These are phyloP conservation scores for Eurytoma adleriae DNA, from an alignment of 2,888 invertebrate species.

Conservation along the genomic window DNA sequence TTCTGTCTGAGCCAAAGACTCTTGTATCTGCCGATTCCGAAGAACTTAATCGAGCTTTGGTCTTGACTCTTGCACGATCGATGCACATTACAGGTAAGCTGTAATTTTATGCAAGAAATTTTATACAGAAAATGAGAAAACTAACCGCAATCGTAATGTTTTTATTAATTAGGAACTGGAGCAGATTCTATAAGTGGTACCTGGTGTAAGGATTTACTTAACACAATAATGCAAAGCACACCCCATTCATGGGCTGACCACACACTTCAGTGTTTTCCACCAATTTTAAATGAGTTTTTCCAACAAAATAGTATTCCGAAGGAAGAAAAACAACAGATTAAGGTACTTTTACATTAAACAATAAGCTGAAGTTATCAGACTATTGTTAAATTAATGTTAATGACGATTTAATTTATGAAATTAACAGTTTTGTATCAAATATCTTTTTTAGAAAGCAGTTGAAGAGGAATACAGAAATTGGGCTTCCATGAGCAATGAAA, in stretches of 20 bases:
- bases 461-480: constrained; percentile 98
- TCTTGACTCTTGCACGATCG: constrained; percentile 93
- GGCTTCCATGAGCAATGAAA: constrained; percentile 98
- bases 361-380: not conserved
- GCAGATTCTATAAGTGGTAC: constrained; percentile 81
- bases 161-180: constrained; percentile 71
- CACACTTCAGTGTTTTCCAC: constrained; percentile 94
- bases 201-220: constrained; percentile 94
- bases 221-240: constrained; percentile 94
- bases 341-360: constrained; percentile 73
- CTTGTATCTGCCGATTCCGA: constrained; percentile 96
- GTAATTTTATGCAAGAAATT: not conserved
- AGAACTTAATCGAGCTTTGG: constrained; percentile 93
- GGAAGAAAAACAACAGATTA: constrained; percentile 93
- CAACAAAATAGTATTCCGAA: constrained; percentile 87
- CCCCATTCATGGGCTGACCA: constrained; percentile 97
- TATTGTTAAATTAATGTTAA: not conserved
- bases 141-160: not conserved
- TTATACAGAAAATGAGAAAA: not conserved
- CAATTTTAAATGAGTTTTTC: constrained; percentile 92
- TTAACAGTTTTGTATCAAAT: not conserved
- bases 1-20: constrained; percentile 92
- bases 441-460: constrained; percentile 83
- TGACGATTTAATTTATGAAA: constrained; percentile 27
- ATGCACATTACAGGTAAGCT: constrained; percentile 91